phyloP scores from a whole-genome alignment of 2,797 vertebrate species.

The Danio aesculapii region DNA sequence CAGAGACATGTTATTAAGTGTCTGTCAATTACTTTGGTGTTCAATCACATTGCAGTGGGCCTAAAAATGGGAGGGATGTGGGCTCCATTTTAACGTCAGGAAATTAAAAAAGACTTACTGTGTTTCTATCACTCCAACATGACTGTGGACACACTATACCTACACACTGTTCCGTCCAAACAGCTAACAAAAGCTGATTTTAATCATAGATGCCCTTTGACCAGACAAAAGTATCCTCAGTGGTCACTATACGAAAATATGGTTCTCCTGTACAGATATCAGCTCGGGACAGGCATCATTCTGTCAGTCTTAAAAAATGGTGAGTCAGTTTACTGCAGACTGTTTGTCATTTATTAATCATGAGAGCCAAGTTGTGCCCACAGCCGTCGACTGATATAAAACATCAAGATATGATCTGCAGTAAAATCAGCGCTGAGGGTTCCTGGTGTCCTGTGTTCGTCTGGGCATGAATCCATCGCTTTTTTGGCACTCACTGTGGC shows the following conservation, averaged over 20 bases:
- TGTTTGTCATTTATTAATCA: conserved; percentile 18
- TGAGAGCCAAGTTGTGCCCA: conserved; percentile 11
- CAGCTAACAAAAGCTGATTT: too few relatives aligned
- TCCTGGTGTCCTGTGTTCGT: conserved; percentile 23
- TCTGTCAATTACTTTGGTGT: too few relatives aligned
- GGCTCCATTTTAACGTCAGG: too few relatives aligned
- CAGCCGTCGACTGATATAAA: conserved; percentile 1
- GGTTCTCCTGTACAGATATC: neutral
- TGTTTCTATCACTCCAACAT: too few relatives aligned
- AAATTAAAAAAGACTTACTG: too few relatives aligned
- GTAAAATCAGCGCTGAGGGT: conserved; percentile 21
- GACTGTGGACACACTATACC: too few relatives aligned
- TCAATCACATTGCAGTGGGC: too few relatives aligned
- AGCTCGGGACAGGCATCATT: neutral
- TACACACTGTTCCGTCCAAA: too few relatives aligned
- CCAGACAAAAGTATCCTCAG: neutral
- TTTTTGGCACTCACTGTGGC: neutral
- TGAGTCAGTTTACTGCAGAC: neutral
- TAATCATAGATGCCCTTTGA: too few relatives aligned
- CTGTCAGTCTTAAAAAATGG: neutral
- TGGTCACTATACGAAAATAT: neutral
- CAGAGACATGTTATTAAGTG: too few relatives aligned
- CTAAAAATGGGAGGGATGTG: too few relatives aligned
- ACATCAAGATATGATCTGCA: conserved; percentile 7
- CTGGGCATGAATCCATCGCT: conserved; percentile 27